Evolutionary conservation across 1,140 invertebrate species (phyloP), one percentile per base, ranked within the genome.

Genomic region (Megalonaias nervosa): DNA sequence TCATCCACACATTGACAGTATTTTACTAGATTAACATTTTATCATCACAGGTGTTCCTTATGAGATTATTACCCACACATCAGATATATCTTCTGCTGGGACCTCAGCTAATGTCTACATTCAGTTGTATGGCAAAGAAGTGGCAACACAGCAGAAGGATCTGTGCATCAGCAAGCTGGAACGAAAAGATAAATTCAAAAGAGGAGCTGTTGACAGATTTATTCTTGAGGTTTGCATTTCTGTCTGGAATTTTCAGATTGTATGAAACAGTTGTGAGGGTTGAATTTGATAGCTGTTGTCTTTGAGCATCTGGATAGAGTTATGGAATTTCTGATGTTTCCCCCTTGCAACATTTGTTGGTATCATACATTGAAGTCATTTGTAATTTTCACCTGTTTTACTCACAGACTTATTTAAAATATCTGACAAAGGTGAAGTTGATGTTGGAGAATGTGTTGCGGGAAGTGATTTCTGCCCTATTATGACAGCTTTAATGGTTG

Each of bases 41-140:
- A 21, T 64, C 77, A 23, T 79, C 81, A 14, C 78, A 91, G 89
- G 85, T 84, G 85, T 90, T 67, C 89, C 89, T 3, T 91, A 91
- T 77, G 90, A 91, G 79, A 86, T 91, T 15, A 87, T 85, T 60
- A 87, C 86, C 16, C 87, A 83, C 80, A 91, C 90, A 17, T 87
- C 84, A 48, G 84, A 91, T 71, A 79, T 83, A 1, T 77, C 77
- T 13, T 84, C 88, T 38, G 89, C 89, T 15, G 87, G 83, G 0
- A 91, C 90, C 2, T 84, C 85, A 66, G 89, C 90, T 60, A 84
- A 90, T 82, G 88, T 90, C 11, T 90, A 87, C 76, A 82, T 91
- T 15, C 84, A 84, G n/a, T 70, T 91, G 21, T 91, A 90, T 71
- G 89, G 90, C 60, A 87, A 86, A 79, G 88, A 91, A 1, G 75